Evolutionary conservation across 2,113 vertebrate species (phyloP).

Genomic region (Archocentrus centrarchus): DNA sequence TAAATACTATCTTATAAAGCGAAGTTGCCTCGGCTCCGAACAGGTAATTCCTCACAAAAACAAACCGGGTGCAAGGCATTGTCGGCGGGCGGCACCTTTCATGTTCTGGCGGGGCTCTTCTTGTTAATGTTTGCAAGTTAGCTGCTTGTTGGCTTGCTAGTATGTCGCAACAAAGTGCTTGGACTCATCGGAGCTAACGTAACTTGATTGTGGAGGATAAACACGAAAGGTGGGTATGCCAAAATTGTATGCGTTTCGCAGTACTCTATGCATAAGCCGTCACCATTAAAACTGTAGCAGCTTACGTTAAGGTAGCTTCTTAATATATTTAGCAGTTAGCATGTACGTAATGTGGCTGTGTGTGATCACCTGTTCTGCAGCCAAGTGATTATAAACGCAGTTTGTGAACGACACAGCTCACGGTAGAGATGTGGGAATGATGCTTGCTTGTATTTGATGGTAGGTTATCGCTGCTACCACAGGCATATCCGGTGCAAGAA

Average conservation of each 20-base stretch:
- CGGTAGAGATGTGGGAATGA: background rate
- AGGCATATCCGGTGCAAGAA: too few species aligned
- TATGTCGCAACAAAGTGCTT: conserved; percentile 66
- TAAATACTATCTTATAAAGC: background rate
- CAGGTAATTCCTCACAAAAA: background rate
- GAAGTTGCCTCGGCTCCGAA: too few species aligned
- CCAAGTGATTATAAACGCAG: background rate
- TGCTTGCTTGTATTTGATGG: background rate
- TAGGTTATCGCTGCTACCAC: background rate
- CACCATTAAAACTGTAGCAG: background rate
- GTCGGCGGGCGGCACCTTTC: background rate
- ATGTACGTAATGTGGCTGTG: background rate
- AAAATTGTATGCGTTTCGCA: background rate
- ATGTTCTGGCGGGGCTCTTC: background rate
- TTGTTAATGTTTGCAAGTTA: background rate
- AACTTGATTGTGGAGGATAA: conserved; percentile 7
- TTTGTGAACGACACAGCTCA: background rate
- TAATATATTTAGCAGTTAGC: conserved; percentile 15
- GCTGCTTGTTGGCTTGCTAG: conserved; percentile 39
- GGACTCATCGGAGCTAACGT: conserved; percentile 48
- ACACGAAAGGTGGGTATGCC: conserved; percentile 59
- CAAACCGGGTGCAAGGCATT: background rate
- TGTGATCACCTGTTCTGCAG: background rate
- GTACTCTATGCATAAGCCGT: background rate
- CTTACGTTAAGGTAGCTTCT: background rate